These are phyloP conservation scores for Propsilocerus akamusi DNA, from an alignment of 1,140 invertebrate genomes.

Conservation along the genomic window DNA sequence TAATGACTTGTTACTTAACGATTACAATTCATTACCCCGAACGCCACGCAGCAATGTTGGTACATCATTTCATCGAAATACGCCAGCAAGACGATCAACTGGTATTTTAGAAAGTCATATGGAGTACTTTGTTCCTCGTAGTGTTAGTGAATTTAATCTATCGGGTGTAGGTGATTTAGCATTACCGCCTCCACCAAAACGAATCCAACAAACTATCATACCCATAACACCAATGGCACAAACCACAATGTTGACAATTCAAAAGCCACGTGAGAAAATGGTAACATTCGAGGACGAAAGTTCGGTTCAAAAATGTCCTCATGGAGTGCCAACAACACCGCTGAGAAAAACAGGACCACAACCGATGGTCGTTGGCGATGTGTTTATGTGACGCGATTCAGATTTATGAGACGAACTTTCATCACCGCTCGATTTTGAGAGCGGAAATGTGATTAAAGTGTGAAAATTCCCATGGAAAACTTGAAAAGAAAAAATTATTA, in stretches of 20 bases:
- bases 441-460: too few relatives aligned
- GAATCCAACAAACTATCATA: conserved; percentile 15
- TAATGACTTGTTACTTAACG: conserved; percentile 11
- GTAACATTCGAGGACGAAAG: conserved; percentile 64
- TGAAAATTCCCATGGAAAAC: too few relatives aligned
- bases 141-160: conserved; percentile 61
- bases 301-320: conserved; percentile 19
- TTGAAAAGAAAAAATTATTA: too few relatives aligned
- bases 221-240: conserved; percentile 17
- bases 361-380: conserved; percentile 25
- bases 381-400: conserved; percentile 43
- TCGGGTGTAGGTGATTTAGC: conserved; percentile 35
- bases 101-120: conserved; percentile 39
- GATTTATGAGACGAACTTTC: too few relatives aligned
- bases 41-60: conserved; percentile 8
- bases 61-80: conserved; percentile 37
- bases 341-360: conserved; percentile 21
- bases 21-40: conserved; percentile 20
- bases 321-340: conserved; percentile 23
- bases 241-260: conserved; percentile 18
- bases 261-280: conserved; percentile 47
- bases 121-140: conserved; percentile 65
- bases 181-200: conserved; percentile 26
- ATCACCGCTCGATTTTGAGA: too few relatives aligned
- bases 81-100: conserved; percentile 39